Conservation (phyloP, 37 sponge, comb jelly and placozoan genomes). For the Chondrilla cf. caribensis region DNA sequence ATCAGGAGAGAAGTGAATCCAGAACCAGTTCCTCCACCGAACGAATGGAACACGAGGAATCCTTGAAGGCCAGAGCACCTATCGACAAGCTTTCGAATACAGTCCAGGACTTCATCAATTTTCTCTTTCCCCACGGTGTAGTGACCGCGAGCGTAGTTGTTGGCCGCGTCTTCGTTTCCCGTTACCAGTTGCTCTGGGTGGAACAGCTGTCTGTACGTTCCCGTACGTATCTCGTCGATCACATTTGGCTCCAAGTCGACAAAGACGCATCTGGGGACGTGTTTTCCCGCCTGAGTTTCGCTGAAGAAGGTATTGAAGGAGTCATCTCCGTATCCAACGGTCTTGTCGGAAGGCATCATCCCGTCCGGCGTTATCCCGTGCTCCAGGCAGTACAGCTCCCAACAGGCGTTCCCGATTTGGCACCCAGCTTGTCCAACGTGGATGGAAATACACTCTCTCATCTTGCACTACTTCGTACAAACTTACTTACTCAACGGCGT, state of each 20-base stretch:
- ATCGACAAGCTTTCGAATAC: slow-evolving; percentile 86
- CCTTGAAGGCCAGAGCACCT: slow-evolving; percentile 86
- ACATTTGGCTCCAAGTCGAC: slow-evolving; percentile 91
- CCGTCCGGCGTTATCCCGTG: slow-evolving; percentile 92
- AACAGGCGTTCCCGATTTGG: slow-evolving; percentile 94
- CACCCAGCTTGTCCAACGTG: slow-evolving; percentile 85
- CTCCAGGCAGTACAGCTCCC: slow-evolving; percentile 91
- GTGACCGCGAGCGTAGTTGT: slow-evolving; percentile 98
- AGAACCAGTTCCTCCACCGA: slow-evolving; percentile 98
- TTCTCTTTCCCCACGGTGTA: slow-evolving; percentile 94
- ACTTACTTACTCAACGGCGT: no score
- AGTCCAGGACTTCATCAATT: slow-evolving; percentile 77
- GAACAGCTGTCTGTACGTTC: slow-evolving; percentile 89
- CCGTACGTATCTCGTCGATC: slow-evolving; percentile 87
- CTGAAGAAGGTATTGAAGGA: slow-evolving; percentile 95
- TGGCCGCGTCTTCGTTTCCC: slow-evolving; percentile 98
- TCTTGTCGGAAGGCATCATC: slow-evolving; percentile 68
- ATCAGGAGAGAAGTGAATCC: slow-evolving; percentile 94
- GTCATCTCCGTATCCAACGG: slow-evolving; percentile 82
- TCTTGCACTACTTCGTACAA: neutral
- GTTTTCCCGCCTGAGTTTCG: slow-evolving; percentile 88
- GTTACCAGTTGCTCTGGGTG: slow-evolving; percentile 97
- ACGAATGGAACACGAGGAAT: slow-evolving; percentile 92
- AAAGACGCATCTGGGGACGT: slow-evolving; percentile 89
- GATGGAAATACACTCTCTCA: slow-evolving; percentile 76